Percentiles rank a stretch among this genome's conserved stretches.
Conservation (phyloP, 2,888 invertebrate genomes). For the Byasa hedistus region DNA sequence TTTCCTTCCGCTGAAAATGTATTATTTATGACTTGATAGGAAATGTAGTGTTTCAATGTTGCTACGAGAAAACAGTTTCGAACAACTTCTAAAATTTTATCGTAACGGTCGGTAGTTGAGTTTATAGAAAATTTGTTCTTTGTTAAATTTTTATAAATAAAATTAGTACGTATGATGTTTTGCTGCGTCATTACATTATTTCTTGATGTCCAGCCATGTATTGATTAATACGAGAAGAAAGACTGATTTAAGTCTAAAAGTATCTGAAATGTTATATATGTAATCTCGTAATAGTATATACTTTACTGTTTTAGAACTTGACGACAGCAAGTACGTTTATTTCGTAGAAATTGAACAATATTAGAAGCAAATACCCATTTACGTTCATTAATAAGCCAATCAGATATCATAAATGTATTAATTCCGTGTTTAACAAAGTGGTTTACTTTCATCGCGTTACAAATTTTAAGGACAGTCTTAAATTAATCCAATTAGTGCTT, state of each 20-base stretch:
- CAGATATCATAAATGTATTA: neutral
- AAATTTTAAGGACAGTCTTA: neutral
- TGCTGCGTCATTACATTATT: neutral
- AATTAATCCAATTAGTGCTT: constrained; percentile 22
- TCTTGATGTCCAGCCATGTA: neutral
- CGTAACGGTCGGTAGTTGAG: neutral
- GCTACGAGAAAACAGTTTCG: neutral
- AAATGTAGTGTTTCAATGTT: constrained; percentile 1
- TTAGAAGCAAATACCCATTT: neutral
- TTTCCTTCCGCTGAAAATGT: constrained; percentile 12
- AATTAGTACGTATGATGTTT: neutral
- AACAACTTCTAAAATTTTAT: neutral
- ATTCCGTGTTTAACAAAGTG: neutral
- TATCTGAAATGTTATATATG: neutral
- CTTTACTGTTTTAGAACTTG: neutral
- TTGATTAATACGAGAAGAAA: neutral
- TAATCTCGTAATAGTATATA: neutral
- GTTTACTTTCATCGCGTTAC: neutral
- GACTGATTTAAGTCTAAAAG: neutral
- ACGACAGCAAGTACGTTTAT: too few relatives aligned
- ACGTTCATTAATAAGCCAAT: too few relatives aligned
- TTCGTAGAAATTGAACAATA: too few relatives aligned
- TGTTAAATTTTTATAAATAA: neutral
- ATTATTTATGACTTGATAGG: constrained; percentile 14
- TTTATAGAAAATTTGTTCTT: neutral